These are phyloP conservation scores for Drosophila ogumai DNA, from an alignment of 1,140 invertebrate species.

Conservation along the genomic window DNA sequence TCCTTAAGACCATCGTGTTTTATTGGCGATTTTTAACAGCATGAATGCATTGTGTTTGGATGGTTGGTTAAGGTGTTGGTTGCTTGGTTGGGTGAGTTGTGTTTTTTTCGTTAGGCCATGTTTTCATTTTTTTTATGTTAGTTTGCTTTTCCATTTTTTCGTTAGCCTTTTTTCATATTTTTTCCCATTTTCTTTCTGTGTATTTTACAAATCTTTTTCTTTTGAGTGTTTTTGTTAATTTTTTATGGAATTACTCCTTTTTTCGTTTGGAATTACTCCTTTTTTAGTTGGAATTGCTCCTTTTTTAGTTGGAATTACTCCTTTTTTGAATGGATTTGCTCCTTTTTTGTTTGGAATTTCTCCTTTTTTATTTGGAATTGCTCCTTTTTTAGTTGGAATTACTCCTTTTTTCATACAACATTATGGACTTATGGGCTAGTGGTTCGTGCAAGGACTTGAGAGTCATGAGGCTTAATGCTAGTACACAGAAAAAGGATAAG, in stretches of 20 bases:
- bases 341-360: constrained; percentile 53
- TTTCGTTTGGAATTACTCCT: constrained; percentile 34
- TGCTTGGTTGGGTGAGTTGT: constrained; percentile 33
- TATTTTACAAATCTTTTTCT: constrained; percentile 48
- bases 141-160: constrained; percentile 33
- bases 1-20: constrained; percentile 20
- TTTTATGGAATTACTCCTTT: constrained; percentile 41
- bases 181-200: constrained; percentile 49
- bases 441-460: constrained; percentile 21
- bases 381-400: constrained; percentile 56
- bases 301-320: constrained; percentile 40
- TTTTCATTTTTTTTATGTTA: constrained; percentile 15
- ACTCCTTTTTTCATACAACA: constrained; percentile 65
- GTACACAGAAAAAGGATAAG: constrained; percentile 24
- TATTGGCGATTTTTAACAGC: constrained; percentile 39
- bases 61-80: constrained; percentile 18
- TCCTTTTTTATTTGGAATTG: constrained; percentile 60
- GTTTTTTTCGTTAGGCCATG: constrained; percentile 21
- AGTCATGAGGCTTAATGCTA: constrained; percentile 34
- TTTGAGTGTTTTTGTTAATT: constrained; percentile 43
- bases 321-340: constrained; percentile 62
- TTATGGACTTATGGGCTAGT: constrained; percentile 54
- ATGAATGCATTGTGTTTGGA: constrained; percentile 37
- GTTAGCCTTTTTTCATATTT: constrained; percentile 15
- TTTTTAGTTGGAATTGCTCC: constrained; percentile 56